These are phyloP conservation scores for Bradypodion pumilum DNA, from an alignment of 2,797 vertebrate genomes.

Conservation along the genomic window DNA sequence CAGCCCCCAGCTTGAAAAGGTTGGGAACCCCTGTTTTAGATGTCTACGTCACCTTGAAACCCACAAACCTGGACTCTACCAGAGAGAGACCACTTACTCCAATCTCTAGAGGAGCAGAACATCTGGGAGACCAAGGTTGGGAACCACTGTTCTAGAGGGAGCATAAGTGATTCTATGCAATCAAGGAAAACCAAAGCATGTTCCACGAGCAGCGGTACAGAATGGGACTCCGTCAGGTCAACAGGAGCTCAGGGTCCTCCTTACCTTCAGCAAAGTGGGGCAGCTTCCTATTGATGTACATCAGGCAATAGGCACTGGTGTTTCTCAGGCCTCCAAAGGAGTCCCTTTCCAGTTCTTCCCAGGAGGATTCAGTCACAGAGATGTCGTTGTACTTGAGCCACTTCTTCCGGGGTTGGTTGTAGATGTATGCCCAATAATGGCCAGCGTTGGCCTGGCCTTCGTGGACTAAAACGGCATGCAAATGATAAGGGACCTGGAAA, in stretches of 20 bases:
- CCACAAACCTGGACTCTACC: no score
- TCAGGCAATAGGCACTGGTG: conserved; percentile 96
- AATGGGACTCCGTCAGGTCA: no score
- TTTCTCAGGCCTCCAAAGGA: conserved; percentile 94
- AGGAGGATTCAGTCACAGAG: conserved; percentile 89
- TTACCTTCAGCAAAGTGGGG: conserved; percentile 81
- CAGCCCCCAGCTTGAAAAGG: no score
- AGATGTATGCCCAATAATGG: conserved; percentile 97
- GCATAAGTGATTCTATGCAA: no score
- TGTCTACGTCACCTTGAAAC: no score
- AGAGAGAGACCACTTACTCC: not conserved
- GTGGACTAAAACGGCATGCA: conserved; percentile 94
- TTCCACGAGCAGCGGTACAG: no score
- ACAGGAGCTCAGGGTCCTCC: no score
- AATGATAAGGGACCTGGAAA: conserved; percentile 88
- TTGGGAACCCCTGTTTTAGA: no score
- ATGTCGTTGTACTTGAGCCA: conserved; percentile 98
- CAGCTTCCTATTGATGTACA: conserved; percentile 89
- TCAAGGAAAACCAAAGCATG: not conserved
- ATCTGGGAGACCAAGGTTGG: no score
- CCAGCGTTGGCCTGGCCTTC: conserved; percentile 96
- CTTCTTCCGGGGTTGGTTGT: conserved; percentile 80
- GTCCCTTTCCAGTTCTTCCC: conserved; percentile 94
- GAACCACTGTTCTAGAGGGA: no score
- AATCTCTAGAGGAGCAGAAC: not conserved